Conservation (phyloP, 2,113 vertebrate genomes). For the Leptobrachium leishanense region DNA sequence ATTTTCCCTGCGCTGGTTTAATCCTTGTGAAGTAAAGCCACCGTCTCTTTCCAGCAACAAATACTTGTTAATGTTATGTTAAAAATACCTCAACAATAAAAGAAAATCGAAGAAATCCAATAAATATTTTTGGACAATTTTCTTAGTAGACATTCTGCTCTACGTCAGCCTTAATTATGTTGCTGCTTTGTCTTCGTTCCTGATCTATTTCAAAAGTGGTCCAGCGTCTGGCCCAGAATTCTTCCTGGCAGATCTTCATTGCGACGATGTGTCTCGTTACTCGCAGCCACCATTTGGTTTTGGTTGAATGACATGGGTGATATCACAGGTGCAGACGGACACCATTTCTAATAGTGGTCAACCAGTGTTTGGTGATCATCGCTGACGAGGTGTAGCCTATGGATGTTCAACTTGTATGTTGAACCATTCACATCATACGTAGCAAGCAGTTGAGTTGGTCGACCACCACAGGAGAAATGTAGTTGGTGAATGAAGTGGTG, state of each 20-base stretch:
- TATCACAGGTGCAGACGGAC: too few relatives aligned
- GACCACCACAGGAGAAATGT: too few relatives aligned
- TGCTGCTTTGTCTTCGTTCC: conserved; percentile 5
- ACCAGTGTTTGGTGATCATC: too few relatives aligned
- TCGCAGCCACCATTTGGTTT: too few relatives aligned
- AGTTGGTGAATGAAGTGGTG: too few relatives aligned
- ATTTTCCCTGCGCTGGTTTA: conserved; percentile 2
- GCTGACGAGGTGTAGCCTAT: too few relatives aligned
- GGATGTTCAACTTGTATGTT: too few relatives aligned
- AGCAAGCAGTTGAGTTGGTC: too few relatives aligned
- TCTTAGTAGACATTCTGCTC: neutral
- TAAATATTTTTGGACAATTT: neutral
- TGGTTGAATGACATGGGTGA: too few relatives aligned
- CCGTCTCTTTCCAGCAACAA: neutral
- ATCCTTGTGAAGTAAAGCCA: conserved; percentile 1
- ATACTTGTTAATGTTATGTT: conserved; percentile 7
- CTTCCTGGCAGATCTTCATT: neutral
- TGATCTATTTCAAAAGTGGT: neutral
- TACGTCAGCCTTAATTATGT: conserved; percentile 6
- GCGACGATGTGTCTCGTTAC: too few relatives aligned
- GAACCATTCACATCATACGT: too few relatives aligned
- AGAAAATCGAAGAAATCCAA: neutral
- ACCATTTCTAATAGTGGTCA: too few relatives aligned
- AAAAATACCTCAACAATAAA: neutral
- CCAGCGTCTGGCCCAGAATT: neutral